Base-by-base conservation (phyloP, 2,797 vertebrate species). In the Hemitrygon akajei region DNA sequence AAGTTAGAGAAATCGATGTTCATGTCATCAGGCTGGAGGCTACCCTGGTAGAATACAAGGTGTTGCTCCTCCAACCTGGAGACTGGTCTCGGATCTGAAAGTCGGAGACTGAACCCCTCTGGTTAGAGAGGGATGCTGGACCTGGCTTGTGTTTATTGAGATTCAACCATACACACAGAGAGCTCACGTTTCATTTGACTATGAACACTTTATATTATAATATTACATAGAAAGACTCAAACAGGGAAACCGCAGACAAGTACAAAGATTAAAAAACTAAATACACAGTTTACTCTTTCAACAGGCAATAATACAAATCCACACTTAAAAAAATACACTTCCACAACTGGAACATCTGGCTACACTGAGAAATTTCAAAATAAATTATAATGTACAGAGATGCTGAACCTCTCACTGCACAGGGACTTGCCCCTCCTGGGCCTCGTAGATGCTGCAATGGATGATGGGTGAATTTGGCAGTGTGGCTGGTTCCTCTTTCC, bases 251-350 rank as follows among this genome's bases (percentile, higher is more conserved):
- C 30, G 30, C 82, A 0, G 82, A 86, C 58, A 18, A 34, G 63
- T 89, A 89, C 63, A 89, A 89, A 69, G n/a, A 89, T 89, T 89
- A 69, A 69, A 86, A 89, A 89, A 89, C 60, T 89, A 69, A 89
- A 89, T 89, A 89, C 86, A 89, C 86, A 3, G 37, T 69, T 69
- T 69, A 89, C 86, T 69, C 86, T 89, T 89, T 37, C n/a, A 63
- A 89, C 86, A 89, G 86, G 86, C n/a, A 9, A 22, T 89, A 89
- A 89, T 89, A 89, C 60, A 89, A 69, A 89, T 37, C n/a, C 86
- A 89, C 86, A 66, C 22, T 37, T 89, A 69, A 69, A 69, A 89
- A 89, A 37, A 89, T 89, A 89, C 86, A 89, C 86, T 89, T 69
- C 18, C 86, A 89, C 86, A 37, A 89, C 60, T 69, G 86, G 86